A percentile compares a stretch with the other conserved stretches of the same genome.
These are phyloP conservation scores for Poicephalus gulielmi DNA, from an alignment of 2,113 vertebrate species.

Conservation along the genomic window DNA sequence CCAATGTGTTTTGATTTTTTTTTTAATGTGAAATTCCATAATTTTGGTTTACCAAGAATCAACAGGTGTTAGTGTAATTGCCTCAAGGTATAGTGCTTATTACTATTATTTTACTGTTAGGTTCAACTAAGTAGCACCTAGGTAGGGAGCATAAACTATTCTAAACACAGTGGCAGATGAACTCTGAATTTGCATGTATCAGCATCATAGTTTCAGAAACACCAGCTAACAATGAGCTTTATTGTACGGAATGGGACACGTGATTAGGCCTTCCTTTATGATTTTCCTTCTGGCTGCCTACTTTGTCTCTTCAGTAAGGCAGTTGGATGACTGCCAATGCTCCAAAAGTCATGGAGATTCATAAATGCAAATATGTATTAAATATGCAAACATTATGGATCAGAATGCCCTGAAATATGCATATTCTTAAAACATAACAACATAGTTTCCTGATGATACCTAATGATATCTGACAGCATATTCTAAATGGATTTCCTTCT, in stretches of 20 bases:
- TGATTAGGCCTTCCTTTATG: neutral
- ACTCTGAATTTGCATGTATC: neutral
- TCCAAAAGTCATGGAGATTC: neutral
- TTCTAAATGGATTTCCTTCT: conserved; percentile 15
- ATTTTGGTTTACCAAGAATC: neutral
- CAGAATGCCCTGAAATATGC: conserved; percentile 5
- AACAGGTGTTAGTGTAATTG: neutral
- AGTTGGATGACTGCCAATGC: neutral
- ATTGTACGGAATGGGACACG: neutral
- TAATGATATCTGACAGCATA: conserved; percentile 30
- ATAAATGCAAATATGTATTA: conserved; percentile 43
- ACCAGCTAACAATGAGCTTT: neutral
- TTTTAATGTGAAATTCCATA: neutral
- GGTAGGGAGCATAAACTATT: neutral
- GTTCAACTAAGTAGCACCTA: neutral
- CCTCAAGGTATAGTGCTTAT: neutral
- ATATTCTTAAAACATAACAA: conserved; percentile 6
- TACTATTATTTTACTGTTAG: neutral
- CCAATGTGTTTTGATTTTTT: neutral
- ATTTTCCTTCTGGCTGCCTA: neutral
- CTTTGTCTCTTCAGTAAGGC: neutral
- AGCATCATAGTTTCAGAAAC: neutral
- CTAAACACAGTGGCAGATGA: neutral
- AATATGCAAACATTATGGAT: conserved; percentile 49
- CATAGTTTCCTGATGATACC: neutral